Percentiles rank a stretch among this genome's conserved stretches.
Evolutionary conservation across 2,888 invertebrate genomes (phyloP).

Genomic region (Scelioninae gen. 1): DNA sequence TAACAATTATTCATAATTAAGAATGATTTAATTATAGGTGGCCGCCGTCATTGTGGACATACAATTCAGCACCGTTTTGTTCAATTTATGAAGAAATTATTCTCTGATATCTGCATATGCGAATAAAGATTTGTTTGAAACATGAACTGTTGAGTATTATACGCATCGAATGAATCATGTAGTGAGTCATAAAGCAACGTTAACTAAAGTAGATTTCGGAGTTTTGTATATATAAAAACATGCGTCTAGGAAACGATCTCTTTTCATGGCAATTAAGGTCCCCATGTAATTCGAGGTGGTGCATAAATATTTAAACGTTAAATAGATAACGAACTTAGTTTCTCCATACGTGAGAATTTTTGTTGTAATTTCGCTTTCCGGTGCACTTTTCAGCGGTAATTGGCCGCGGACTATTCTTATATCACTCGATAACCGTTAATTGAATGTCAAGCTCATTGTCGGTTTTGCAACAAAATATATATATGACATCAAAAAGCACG

Average conservation of each 20-base stretch:
- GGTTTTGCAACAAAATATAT: slow-evolving; percentile 46
- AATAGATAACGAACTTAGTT: slow-evolving; percentile 54
- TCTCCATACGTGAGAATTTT: slow-evolving; percentile 42
- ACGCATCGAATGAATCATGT: slow-evolving; percentile 24
- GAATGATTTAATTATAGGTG: too few relatives aligned
- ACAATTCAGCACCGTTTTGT: slow-evolving; percentile 31
- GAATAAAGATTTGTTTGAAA: slow-evolving; percentile 39
- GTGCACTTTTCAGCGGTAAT: slow-evolving; percentile 43
- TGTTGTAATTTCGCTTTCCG: slow-evolving; percentile 27
- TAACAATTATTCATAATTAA: too few relatives aligned
- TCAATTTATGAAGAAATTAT: slow-evolving; percentile 44
- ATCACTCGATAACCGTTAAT: slow-evolving; percentile 60
- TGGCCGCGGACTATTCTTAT: slow-evolving; percentile 52
- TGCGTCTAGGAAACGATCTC: neutral
- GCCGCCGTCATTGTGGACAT: neutral
- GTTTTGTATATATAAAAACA: slow-evolving; percentile 14
- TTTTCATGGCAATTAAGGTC: slow-evolving; percentile 50
- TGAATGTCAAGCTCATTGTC: slow-evolving; percentile 71
- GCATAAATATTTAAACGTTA: slow-evolving; percentile 51
- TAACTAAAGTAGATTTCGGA: slow-evolving; percentile 40
- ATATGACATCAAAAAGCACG: slow-evolving; percentile 33
- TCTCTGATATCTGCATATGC: slow-evolving; percentile 40
- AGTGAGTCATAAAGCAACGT: slow-evolving; percentile 28
- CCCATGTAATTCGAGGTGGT: slow-evolving; percentile 34
- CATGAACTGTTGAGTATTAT: neutral